Conservation (phyloP, 1,140 invertebrate species). For the Drosophila ficusphila region DNA sequence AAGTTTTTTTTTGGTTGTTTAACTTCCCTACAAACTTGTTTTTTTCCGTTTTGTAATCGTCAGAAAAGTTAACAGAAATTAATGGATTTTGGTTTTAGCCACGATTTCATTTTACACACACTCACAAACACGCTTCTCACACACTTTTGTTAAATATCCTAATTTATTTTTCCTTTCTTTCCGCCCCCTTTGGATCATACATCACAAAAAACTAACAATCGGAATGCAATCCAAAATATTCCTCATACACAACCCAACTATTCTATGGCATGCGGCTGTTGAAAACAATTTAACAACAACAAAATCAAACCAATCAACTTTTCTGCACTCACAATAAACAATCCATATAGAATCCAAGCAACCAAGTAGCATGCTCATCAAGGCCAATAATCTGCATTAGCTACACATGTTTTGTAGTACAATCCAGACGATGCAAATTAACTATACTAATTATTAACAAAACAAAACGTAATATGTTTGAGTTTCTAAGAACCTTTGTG, state of each 20-base stretch:
- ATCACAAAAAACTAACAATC: conserved; percentile 37
- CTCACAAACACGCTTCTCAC: conserved; percentile 2
- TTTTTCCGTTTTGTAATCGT: conserved; percentile 9
- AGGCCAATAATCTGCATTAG: conserved; percentile 30
- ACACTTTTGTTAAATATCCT: conserved; percentile 36
- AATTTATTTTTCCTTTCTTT: conserved; percentile 44
- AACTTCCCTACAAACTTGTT: conserved; percentile 28
- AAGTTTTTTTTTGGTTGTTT: conserved; percentile 43
- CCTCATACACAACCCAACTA: conserved; percentile 11
- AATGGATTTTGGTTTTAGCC: conserved; percentile 6
- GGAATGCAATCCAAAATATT: conserved; percentile 29
- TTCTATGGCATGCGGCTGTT: conserved; percentile 32
- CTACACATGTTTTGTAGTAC: conserved; percentile 26
- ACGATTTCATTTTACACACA: conserved; percentile 31
- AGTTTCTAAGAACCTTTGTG: conserved; percentile 17
- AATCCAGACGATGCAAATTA: conserved; percentile 17
- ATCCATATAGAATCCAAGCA: conserved; percentile 60
- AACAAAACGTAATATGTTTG: conserved; percentile 7
- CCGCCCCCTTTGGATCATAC: background rate
- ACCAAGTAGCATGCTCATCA: conserved; percentile 65
- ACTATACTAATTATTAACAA: conserved; percentile 9
- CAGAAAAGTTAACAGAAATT: conserved; percentile 6
- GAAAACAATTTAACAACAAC: conserved; percentile 21
- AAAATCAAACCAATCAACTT: conserved; percentile 9
- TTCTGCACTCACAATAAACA: conserved; percentile 4